Base-by-base conservation (phyloP, 2,797 vertebrate species). In the Anguilla obscura region DNA sequence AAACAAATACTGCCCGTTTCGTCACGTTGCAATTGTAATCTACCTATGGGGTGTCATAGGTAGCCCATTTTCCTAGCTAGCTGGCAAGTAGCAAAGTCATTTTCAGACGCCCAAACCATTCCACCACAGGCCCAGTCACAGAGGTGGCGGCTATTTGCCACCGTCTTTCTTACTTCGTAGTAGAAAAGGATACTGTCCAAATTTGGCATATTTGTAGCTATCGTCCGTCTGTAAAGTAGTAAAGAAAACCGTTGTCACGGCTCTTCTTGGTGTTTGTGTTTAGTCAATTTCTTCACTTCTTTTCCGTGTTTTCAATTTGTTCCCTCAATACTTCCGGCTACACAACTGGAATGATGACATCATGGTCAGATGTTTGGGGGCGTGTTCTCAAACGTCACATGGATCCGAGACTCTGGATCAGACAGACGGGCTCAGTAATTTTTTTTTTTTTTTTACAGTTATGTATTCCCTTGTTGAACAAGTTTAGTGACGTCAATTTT, bases 121-220 rank as follows among this genome's bases (percentile, higher is more conserved):
- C 5, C 12, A 86, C 9, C 52, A 18, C 16, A 52, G 66, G 85
- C 86, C 88, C 69, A 54, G 71, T 63, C 66, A 60, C n/a, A 54
- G 7, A 54, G 48, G 5, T 63, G 54, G 30, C 5, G 3, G 52
- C 4, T 60, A 16, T 63, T n/a, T 56, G 3, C 30, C 56, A 69
- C 58, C 16, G 24, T 71, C 5, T 16, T 27, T 48, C 74, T 33
- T 86, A 40, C 8, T 82, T 52, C 24, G 24, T 58, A 18, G 45
- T 84, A 24, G 7, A 0, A 45, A 86, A 93, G 92, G 92, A 93
- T 93, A 92, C 92, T 92, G 27, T 93, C 92, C 91, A 93, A 90
- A 87, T 58, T 90, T 48, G 92, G 85, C 92, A 92, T 92, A 14
- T 12, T 88, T 85, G 40, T 14, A 33, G 36, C 18, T 52, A 5